Conservation (phyloP, 1,140 invertebrate species). For the Chironomus tepperi region DNA sequence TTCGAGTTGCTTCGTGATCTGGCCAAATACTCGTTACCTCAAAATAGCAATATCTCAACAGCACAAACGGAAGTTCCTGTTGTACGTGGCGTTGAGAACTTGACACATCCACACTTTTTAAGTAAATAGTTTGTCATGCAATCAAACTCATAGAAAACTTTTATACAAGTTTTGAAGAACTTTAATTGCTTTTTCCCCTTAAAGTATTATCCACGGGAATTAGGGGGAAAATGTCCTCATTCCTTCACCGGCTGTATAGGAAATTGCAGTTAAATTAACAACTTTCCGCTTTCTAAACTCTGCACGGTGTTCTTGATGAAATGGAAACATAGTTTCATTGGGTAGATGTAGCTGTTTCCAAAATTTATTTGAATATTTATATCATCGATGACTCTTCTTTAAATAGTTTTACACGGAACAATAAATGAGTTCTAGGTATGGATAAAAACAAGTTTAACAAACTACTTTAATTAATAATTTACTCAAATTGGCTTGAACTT, state of each 20-base stretch:
- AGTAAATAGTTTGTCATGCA: conserved; percentile 38
- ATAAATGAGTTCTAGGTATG: no score
- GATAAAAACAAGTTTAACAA: no score
- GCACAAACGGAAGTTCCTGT: conserved; percentile 32
- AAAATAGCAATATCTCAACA: conserved; percentile 25
- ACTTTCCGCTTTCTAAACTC: background rate
- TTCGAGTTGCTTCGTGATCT: background rate
- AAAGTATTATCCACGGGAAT: conserved; percentile 44
- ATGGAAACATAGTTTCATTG: background rate
- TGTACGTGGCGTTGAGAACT: conserved; percentile 42
- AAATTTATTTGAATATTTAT: background rate
- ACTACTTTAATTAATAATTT: no score
- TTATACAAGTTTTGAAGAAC: conserved; percentile 39
- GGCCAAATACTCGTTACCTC: background rate
- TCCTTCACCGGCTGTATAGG: background rate
- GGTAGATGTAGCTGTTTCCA: background rate
- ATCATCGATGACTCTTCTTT: background rate
- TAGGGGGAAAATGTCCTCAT: background rate
- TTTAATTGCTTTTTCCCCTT: conserved; percentile 36
- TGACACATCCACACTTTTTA: conserved; percentile 35
- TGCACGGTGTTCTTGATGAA: conserved; percentile 27
- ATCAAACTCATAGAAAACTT: conserved; percentile 38
- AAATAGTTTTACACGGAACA: no score
- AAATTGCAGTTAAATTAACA: background rate
- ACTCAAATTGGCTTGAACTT: no score